A percentile compares a stretch with the other conserved stretches of the same genome.
phyloP scores from a whole-genome alignment of 2,113 vertebrate genomes.

The Cranoglanis bouderius region DNA sequence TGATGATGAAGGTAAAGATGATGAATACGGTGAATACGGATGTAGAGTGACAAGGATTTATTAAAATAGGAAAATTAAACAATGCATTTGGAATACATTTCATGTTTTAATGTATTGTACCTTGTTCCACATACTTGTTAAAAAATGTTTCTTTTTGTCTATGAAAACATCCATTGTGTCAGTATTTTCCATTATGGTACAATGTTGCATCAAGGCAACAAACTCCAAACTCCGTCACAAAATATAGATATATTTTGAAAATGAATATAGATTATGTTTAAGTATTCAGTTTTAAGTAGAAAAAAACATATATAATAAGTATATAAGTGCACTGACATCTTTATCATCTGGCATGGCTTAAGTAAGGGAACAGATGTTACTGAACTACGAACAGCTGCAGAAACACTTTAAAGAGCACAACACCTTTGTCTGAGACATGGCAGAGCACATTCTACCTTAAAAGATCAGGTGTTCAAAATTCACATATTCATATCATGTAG shows the following conservation, averaged over 20 bases:
- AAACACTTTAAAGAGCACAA: slow-evolving; percentile 18
- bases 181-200: not conserved
- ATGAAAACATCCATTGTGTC: no score
- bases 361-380: not conserved
- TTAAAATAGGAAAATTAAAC: not conserved
- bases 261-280: not conserved
- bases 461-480: not conserved
- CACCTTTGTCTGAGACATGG: slow-evolving; percentile 9
- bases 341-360: not conserved
- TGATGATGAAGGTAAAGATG: not conserved
- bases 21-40: not conserved
- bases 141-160: not conserved
- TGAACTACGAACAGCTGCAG: slow-evolving; percentile 1
- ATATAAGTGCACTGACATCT: not conserved
- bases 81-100: not conserved
- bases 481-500: not conserved
- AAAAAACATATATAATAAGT: no score
- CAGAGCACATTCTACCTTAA: not conserved
- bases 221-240: not conserved
- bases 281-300: not conserved
- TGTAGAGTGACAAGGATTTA: not conserved
- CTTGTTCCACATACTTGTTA: not conserved
- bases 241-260: not conserved
- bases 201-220: not conserved
- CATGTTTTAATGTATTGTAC: not conserved